Evolutionary conservation across 2,888 invertebrate genomes (phyloP).

Genomic region (Dicycla oo): DNA sequence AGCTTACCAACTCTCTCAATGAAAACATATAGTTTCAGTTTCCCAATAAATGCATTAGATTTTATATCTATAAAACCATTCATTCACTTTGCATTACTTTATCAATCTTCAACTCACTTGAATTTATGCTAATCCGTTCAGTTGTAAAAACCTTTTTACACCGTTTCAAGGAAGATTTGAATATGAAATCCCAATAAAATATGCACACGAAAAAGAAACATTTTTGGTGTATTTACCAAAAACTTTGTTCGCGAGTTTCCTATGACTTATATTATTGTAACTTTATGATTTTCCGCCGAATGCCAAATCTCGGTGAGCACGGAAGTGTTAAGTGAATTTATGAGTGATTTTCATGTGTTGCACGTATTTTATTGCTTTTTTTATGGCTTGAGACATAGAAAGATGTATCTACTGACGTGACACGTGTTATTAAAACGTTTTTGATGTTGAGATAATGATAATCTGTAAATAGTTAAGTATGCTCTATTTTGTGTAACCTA

Average conservation of each 20-base stretch:
- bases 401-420: slow-evolving; percentile 19
- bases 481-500: neutral
- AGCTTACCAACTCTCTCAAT: too few relatives aligned
- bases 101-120: slow-evolving; percentile 35
- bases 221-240: slow-evolving; percentile 56
- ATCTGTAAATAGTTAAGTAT: neutral
- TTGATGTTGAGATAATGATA: slow-evolving; percentile 24
- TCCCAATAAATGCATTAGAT: too few relatives aligned
- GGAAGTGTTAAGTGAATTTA: slow-evolving; percentile 54
- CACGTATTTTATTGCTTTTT: slow-evolving; percentile 60
- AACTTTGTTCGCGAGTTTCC: slow-evolving; percentile 64
- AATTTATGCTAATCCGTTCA: slow-evolving; percentile 47
- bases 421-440: slow-evolving; percentile 35
- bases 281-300: slow-evolving; percentile 55
- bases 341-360: slow-evolving; percentile 51
- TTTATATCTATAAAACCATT: slow-evolving; percentile 8
- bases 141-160: slow-evolving; percentile 55
- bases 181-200: slow-evolving; percentile 73
- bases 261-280: slow-evolving; percentile 62
- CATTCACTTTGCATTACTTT: slow-evolving; percentile 17
- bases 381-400: slow-evolving; percentile 35
- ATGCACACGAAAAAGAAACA: slow-evolving; percentile 70
- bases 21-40: too few relatives aligned
- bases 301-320: slow-evolving; percentile 44
- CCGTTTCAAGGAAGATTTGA: slow-evolving; percentile 57